Conservation (phyloP, 2,113 vertebrate genomes). For the Solenodon paradoxus region DNA sequence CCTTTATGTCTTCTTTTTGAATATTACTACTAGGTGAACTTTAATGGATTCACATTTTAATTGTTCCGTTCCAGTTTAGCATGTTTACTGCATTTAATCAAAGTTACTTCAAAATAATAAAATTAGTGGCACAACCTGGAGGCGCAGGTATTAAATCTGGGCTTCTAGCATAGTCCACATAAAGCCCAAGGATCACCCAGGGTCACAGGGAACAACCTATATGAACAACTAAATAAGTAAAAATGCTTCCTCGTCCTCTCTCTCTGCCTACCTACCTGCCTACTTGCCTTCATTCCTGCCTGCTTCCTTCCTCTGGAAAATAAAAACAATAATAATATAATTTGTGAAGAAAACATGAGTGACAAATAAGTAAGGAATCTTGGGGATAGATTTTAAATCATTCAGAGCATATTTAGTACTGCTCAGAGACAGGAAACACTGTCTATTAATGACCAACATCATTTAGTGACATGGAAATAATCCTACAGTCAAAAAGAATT, state of each 20-base stretch:
- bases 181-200: no score
- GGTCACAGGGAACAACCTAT: no score
- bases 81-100: background rate
- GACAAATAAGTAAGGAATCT: background rate
- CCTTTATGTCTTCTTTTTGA: background rate
- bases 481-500: background rate
- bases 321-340: background rate
- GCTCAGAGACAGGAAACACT: background rate
- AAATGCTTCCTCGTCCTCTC: no score
- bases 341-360: background rate
- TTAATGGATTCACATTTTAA: background rate
- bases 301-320: no score
- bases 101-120: background rate
- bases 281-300: no score
- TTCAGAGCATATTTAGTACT: background rate
- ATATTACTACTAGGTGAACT: background rate
- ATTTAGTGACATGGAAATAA: background rate
- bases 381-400: constrained; percentile 4
- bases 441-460: background rate
- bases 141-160: no score
- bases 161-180: no score
- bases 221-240: no score
- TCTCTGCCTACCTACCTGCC: no score
- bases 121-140: no score
- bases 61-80: background rate